phyloP scores from a whole-genome alignment of 2,888 invertebrate species.

The Tetanocera ferruginea region DNA sequence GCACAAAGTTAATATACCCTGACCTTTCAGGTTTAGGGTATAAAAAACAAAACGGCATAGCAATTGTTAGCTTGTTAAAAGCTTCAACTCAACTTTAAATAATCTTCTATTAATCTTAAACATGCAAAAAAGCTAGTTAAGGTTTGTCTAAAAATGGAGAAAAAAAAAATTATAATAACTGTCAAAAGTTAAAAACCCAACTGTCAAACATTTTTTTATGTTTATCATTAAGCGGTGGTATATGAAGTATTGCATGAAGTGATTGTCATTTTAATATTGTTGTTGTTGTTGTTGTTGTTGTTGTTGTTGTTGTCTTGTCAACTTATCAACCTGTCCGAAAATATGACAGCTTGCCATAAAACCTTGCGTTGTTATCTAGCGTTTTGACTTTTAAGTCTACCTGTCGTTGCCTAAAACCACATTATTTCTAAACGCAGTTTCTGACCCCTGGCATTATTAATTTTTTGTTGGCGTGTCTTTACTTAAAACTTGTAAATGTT shows the following conservation, averaged over 20 bases:
- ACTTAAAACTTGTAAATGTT: neutral
- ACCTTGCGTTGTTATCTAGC: neutral
- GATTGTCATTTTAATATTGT: neutral
- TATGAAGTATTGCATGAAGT: neutral
- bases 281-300: neutral
- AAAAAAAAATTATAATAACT: neutral
- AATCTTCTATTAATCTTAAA: too few species aligned
- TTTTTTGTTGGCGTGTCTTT: neutral
- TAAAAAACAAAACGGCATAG: too few species aligned
- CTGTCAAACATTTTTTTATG: constrained; percentile 5
- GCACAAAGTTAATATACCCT: too few species aligned
- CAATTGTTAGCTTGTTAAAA: too few species aligned
- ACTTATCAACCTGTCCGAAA: constrained; percentile 7
- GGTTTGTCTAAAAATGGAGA: too few species aligned
- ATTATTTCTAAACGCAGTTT: neutral
- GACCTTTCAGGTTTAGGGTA: too few species aligned
- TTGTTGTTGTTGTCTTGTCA: constrained; percentile 9
- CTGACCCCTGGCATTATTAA: neutral
- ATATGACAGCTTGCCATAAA: constrained; percentile 8
- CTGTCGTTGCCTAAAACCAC: too few species aligned
- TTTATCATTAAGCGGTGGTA: neutral
- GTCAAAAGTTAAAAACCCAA: constrained; percentile 4
- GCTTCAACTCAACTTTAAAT: too few species aligned
- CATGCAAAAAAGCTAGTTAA: too few species aligned
- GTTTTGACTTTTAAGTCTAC: neutral